Conservation (phyloP, 2,888 invertebrate species). For the Elgonia sp. region DNA sequence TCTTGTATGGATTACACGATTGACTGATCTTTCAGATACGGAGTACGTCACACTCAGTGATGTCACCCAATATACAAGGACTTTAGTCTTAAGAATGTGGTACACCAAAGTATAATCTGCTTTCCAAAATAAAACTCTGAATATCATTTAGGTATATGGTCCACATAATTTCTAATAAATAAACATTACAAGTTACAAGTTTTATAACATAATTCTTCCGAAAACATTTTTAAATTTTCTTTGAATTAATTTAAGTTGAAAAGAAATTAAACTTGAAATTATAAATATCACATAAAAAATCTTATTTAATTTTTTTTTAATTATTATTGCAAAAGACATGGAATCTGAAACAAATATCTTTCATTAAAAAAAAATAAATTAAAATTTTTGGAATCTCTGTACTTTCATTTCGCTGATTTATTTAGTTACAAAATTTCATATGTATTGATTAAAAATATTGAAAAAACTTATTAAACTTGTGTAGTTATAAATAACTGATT, state of each 20-base stretch:
- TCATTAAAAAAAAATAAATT: too few species aligned
- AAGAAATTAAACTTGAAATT: too few species aligned
- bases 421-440: too few species aligned
- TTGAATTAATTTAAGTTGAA: too few species aligned
- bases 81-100: slow-evolving; percentile 50
- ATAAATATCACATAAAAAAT: too few species aligned
- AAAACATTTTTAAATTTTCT: too few species aligned
- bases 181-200: neutral
- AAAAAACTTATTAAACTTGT: neutral
- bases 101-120: slow-evolving; percentile 25
- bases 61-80: slow-evolving; percentile 53
- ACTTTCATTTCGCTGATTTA: neutral
- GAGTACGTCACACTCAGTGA: slow-evolving; percentile 58
- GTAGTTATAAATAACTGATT: too few species aligned
- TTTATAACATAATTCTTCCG: too few species aligned
- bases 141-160: neutral
- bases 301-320: too few species aligned
- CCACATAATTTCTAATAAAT: slow-evolving; percentile 27
- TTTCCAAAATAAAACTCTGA: slow-evolving; percentile 35
- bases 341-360: too few species aligned
- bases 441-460: neutral
- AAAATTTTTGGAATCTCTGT: too few species aligned
- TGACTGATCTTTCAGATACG: slow-evolving; percentile 56
- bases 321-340: too few species aligned
- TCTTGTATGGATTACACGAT: slow-evolving; percentile 60